Evolutionary conservation across 2,888 invertebrate species (phyloP).

Genomic region (Drosophila mayaguana): DNA sequence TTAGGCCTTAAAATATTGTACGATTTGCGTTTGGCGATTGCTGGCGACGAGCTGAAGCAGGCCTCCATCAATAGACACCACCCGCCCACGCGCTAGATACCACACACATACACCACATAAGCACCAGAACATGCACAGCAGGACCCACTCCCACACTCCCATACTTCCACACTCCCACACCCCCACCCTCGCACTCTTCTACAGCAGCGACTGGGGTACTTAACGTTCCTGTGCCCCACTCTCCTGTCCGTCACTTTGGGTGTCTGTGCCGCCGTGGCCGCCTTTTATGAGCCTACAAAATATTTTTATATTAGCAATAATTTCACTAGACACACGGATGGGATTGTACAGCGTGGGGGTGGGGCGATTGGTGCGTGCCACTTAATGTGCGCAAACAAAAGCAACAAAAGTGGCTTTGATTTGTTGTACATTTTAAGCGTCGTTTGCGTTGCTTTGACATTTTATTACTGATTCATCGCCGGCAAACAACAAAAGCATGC

Average conservation of each 20-base stretch:
- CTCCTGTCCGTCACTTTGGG: not conserved
- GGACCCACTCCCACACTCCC: conserved; percentile 19
- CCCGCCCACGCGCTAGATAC: conserved; percentile 31
- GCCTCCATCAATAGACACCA: conserved; percentile 60
- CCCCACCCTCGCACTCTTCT: conserved; percentile 16
- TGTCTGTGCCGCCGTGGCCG: conserved; percentile 51
- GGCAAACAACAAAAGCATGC: conserved; percentile 44
- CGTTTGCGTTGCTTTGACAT: conserved; percentile 58
- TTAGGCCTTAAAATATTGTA: conserved; percentile 83
- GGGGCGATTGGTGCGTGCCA: conserved; percentile 31
- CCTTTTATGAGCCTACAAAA: conserved; percentile 81
- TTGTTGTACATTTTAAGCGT: conserved; percentile 58
- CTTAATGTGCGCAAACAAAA: conserved; percentile 60
- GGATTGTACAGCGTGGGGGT: conserved; percentile 10
- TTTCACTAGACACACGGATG: conserved; percentile 69
- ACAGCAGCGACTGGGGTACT: conserved; percentile 17
- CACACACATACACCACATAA: conserved; percentile 15
- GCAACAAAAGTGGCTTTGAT: conserved; percentile 64
- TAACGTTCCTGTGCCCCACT: conserved; percentile 11
- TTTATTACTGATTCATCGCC: conserved; percentile 60
- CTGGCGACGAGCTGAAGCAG: conserved; percentile 13
- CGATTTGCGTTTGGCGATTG: conserved; percentile 58
- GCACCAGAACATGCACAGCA: conserved; percentile 25
- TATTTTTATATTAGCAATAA: conserved; percentile 82
- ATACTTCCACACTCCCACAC: conserved; percentile 10